Percentiles rank a stretch among this genome's conserved stretches.
Evolutionary conservation across 2,888 invertebrate genomes (phyloP).

Genomic region (Octonoba sinensis): DNA sequence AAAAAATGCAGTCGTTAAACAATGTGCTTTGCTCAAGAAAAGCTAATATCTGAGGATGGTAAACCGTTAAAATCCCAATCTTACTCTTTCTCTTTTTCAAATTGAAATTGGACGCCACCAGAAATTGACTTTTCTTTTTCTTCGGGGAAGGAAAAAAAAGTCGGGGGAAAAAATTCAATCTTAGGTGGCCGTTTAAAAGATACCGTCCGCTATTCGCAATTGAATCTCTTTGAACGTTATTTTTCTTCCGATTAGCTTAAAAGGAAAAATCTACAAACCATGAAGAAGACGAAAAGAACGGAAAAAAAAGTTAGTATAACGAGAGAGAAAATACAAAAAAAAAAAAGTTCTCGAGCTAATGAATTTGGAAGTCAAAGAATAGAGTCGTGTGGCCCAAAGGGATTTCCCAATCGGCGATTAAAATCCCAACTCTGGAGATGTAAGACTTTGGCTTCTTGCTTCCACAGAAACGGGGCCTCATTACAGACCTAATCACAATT

Average conservation of each 20-base stretch:
- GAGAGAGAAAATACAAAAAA: constrained; percentile 33
- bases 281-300: constrained; percentile 31
- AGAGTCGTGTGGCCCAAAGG: constrained; percentile 49
- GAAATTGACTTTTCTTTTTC: constrained; percentile 31
- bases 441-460: constrained; percentile 43
- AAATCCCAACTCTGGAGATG: constrained; percentile 33
- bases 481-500: constrained; percentile 52
- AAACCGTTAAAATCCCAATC: constrained; percentile 49
- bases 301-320: constrained; percentile 13
- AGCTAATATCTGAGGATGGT: constrained; percentile 37
- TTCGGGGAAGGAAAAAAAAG: background rate
- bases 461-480: constrained; percentile 30
- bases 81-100: constrained; percentile 25
- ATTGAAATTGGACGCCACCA: constrained; percentile 38
- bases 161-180: constrained; percentile 18
- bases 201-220: constrained; percentile 49
- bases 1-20: constrained; percentile 42
- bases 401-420: constrained; percentile 58
- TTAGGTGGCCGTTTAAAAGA: constrained; percentile 45
- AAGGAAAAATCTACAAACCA: constrained; percentile 61
- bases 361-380: constrained; percentile 46
- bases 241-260: constrained; percentile 63
- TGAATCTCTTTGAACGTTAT: constrained; percentile 60
- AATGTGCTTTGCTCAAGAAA: constrained; percentile 1
- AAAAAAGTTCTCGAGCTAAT: constrained; percentile 37